A percentile compares a stretch with the other conserved stretches of the same genome.
These are phyloP conservation scores for Oreortyx pictus DNA, from an alignment of 2,797 vertebrate species.

Conservation along the genomic window DNA sequence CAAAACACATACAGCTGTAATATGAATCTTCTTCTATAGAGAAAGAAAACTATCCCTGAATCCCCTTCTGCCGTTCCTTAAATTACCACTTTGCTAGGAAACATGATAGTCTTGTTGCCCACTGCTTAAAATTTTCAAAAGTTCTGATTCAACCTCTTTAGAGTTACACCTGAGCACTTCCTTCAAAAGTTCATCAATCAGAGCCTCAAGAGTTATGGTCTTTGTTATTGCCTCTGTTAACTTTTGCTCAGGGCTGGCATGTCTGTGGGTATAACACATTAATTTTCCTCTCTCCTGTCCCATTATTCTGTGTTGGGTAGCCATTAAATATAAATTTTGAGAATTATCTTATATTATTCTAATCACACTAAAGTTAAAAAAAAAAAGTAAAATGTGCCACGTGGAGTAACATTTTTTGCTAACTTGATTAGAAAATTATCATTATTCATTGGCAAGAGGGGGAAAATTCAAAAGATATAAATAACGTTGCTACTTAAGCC, in stretches of 20 bases:
- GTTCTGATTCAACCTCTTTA: background rate
- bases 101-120: background rate
- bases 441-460: background rate
- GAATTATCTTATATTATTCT: background rate
- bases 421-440: background rate
- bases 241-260: background rate
- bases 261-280: background rate
- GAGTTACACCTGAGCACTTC: background rate
- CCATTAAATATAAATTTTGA: background rate
- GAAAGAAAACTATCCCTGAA: background rate
- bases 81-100: background rate
- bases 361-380: background rate
- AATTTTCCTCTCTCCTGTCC: background rate
- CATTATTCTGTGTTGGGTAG: background rate
- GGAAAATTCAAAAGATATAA: background rate
- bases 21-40: background rate
- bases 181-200: background rate
- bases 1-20: background rate
- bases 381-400: background rate
- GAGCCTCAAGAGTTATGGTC: background rate
- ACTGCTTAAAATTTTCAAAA: background rate
- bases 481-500: background rate
- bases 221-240: background rate
- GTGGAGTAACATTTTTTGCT: background rate
- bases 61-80: background rate